phyloP scores from a whole-genome alignment of 2,888 invertebrate genomes.

The Philereme vetulata region DNA sequence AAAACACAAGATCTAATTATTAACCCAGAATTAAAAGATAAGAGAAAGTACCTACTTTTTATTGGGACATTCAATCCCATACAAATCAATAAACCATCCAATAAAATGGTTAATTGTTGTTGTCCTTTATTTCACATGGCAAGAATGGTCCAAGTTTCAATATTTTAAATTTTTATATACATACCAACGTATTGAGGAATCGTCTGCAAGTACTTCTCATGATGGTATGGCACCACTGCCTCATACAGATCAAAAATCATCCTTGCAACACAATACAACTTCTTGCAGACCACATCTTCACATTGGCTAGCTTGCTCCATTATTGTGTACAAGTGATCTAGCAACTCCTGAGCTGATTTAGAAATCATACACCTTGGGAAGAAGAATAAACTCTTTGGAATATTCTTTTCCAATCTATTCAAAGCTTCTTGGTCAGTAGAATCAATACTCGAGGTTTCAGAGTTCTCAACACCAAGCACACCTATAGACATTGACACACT shows the following conservation, averaged over 20 bases:
- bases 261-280: constrained; percentile 87
- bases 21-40: no score
- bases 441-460: constrained; percentile 38
- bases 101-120: no score
- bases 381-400: constrained; percentile 73
- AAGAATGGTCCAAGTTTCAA: no score
- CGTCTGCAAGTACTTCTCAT: constrained; percentile 90
- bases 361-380: constrained; percentile 85
- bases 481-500: constrained; percentile 87
- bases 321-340: constrained; percentile 85
- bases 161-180: constrained; percentile 33
- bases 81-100: no score
- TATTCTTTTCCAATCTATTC: constrained; percentile 66
- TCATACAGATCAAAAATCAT: constrained; percentile 91
- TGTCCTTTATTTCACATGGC: no score
- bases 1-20: no score
- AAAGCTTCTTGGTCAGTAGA: constrained; percentile 62
- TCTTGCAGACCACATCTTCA: constrained; percentile 85
- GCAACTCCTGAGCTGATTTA: constrained; percentile 85
- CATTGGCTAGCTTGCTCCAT: constrained; percentile 86
- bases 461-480: constrained; percentile 79
- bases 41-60: no score
- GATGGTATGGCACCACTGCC: constrained; percentile 90
- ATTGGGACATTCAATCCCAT: no score
- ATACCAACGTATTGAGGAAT: constrained; percentile 94